These are phyloP conservation scores for Acleris emargana DNA, from an alignment of 2,888 invertebrate species.

Conservation along the genomic window DNA sequence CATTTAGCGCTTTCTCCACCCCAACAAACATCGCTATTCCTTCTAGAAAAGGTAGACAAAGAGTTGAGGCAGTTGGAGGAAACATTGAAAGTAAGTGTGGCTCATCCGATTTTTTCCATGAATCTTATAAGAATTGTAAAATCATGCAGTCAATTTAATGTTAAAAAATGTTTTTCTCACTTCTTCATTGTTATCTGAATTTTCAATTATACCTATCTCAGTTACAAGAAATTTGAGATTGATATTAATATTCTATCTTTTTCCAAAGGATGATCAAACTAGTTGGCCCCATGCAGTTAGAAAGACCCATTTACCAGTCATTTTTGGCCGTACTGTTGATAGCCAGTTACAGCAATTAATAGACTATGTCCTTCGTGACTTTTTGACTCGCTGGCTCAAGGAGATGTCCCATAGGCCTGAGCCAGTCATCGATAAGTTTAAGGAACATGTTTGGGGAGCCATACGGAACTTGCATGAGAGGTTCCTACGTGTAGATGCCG, in stretches of 20 bases:
- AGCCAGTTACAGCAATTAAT: conserved; percentile 92
- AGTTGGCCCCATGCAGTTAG: conserved; percentile 68
- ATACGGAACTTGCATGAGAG: conserved; percentile 89
- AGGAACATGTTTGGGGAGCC: conserved; percentile 93
- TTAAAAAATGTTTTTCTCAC: no score
- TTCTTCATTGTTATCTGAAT: no score
- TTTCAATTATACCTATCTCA: no score
- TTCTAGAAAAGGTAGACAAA: conserved; percentile 84
- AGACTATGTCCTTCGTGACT: conserved; percentile 91
- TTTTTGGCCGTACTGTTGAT: conserved; percentile 93
- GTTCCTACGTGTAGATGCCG: conserved; percentile 89
- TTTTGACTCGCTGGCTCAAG: conserved; percentile 89
- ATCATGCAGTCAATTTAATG: no score
- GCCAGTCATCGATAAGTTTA: conserved; percentile 85
- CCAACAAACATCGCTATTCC: conserved; percentile 84
- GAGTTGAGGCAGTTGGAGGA: conserved; percentile 85
- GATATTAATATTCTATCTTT: conserved; percentile 6
- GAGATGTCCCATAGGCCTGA: conserved; percentile 88
- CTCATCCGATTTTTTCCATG: no score
- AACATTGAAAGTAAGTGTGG: conserved; percentile 80
- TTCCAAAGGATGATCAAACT: conserved; percentile 67
- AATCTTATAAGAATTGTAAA: no score
- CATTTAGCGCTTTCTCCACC: conserved; percentile 86
- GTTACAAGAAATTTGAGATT: not conserved
- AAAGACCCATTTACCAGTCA: conserved; percentile 87